Base-by-base conservation (phyloP, 2,113 vertebrate genomes). In the Pyrgilauda ruficollis region DNA sequence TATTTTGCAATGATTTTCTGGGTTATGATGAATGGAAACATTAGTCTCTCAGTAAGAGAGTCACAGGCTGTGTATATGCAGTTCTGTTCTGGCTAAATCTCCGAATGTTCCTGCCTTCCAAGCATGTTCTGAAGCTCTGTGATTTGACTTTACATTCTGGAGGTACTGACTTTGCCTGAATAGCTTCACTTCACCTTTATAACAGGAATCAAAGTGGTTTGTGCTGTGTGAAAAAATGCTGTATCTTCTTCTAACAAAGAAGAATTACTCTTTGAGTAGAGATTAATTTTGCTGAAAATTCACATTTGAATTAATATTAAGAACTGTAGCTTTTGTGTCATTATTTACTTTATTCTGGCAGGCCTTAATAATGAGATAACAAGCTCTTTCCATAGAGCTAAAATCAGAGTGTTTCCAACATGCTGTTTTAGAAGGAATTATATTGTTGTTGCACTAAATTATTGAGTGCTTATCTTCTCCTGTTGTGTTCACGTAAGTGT, bases 391-490 rank as follows among this genome's bases (percentile, higher is more conserved):
- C 44, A 20, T 22, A 47, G 21, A 76, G 58, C 84, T 95, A 94
- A 89, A 95, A 92, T 95, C 77, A n/a, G 46, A 77, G 33, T 81
- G 49, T 92, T 94, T 95, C 81, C 66, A 90, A 30, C n/a, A 53
- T 75, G 67, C 70, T 85, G 4, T 87, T 91, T 91, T 76, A 43
- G 63, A 83, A 93, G 41, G 75, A 91, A 85, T 94, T 91, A 47
- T 43, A 33, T 74, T 94, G 41, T 89, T 94, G 84, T 87, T 83
- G 22, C 61, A 89, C n/a, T 89, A 83, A 91, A 90, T 94, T 95
- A 87, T 50, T 86, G 80, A 91, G 67, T 68, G 50, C 55, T 96
- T 84, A 63, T 87, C 67, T 87, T 89, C 37, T 91, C 44, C 50
- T 1, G 0, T 90, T 76, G 27, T 96, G 55, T 84, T 94, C 73